Evolutionary conservation across 2,888 invertebrate species (phyloP).

Genomic region (Stegana nigrithorax): DNA sequence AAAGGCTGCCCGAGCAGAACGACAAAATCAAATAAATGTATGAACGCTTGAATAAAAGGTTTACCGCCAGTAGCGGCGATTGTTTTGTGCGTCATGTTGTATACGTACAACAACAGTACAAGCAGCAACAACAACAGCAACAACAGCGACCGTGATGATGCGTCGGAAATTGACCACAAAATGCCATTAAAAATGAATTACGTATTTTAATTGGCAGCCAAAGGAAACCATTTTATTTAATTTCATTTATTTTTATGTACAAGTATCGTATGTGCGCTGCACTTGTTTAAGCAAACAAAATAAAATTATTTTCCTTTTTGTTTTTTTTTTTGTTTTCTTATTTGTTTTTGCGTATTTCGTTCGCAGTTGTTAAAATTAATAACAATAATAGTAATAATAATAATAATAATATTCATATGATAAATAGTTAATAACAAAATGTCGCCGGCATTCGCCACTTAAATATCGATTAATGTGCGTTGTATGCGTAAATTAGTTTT

Average conservation of each 20-base stretch:
- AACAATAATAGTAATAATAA: constrained; percentile 36
- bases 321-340: constrained; percentile 30
- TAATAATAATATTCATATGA: neutral
- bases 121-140: neutral
- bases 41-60: neutral
- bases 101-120: too few species aligned
- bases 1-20: neutral
- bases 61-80: neutral
- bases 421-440: neutral
- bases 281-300: too few species aligned
- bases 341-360: too few species aligned
- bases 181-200: constrained; percentile 61
- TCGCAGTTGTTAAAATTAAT: constrained; percentile 39
- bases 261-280: too few species aligned
- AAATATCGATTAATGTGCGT: constrained; percentile 47
- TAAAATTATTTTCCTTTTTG: too few species aligned
- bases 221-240: too few species aligned
- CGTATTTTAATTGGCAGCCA: constrained; percentile 51
- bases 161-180: constrained; percentile 54
- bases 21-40: neutral
- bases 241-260: too few species aligned
- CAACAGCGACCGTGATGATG: constrained; percentile 39
- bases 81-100: too few species aligned
- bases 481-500: constrained; percentile 11
- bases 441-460: constrained; percentile 39